Evolutionary conservation across 2,888 invertebrate genomes (phyloP).

Genomic region (Polydrusus tereticollis): DNA sequence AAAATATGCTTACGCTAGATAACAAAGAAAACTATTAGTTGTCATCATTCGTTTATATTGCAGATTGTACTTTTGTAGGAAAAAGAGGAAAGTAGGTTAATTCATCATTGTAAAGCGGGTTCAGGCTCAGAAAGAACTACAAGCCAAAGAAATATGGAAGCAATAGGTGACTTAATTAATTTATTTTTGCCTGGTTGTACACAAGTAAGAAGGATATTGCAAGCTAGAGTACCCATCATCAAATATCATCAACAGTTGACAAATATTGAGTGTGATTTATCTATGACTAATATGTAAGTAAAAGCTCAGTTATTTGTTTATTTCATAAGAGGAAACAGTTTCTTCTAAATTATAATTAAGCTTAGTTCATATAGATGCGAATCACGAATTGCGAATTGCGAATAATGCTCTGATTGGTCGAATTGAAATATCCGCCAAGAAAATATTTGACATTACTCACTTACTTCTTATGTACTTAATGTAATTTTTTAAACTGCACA

Average conservation of each 20-base stretch:
- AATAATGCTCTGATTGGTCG: too few species aligned
- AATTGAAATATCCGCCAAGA: too few species aligned
- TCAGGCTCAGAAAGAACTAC: constrained; percentile 72
- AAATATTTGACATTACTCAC: too few species aligned
- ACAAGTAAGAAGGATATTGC: constrained; percentile 80
- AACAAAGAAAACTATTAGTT: too few species aligned
- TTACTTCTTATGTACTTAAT: too few species aligned
- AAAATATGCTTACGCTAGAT: too few species aligned
- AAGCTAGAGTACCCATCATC: constrained; percentile 91
- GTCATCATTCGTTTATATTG: too few species aligned
- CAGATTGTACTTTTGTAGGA: constrained; percentile 60
- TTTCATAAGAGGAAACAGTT: too few species aligned
- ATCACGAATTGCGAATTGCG: too few species aligned
- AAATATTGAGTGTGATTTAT: constrained; percentile 86
- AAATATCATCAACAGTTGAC: constrained; percentile 84
- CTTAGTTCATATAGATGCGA: too few species aligned
- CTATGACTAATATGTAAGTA: constrained; percentile 85
- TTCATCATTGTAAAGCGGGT: constrained; percentile 76
- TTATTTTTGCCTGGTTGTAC: constrained; percentile 80
- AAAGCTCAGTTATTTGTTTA: neutral
- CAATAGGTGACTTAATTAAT: constrained; percentile 79
- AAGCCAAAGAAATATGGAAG: constrained; percentile 80
- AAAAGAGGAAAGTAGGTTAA: constrained; percentile 66
- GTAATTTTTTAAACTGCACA: too few species aligned
- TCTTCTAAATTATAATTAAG: too few species aligned